Evolutionary conservation across 1,140 invertebrate species (phyloP), one percentile per base, ranked within the genome.

Genomic region (Argopecten irradians): DNA sequence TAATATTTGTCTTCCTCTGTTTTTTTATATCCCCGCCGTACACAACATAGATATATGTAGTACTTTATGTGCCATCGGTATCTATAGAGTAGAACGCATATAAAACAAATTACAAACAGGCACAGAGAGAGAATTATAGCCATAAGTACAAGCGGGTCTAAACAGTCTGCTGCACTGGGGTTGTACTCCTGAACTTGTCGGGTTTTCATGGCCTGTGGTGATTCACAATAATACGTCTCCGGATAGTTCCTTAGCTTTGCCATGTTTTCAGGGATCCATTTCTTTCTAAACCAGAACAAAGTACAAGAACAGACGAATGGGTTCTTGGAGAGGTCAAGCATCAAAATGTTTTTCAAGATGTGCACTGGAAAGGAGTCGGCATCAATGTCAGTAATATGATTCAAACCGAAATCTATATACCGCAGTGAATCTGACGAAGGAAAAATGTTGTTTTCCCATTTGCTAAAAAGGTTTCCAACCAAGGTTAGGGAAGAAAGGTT

Each of bases 51-150:
- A 43, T 88, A 88, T 11, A 88, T 32, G 41, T 82, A 86, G 35
- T 88, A 86, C 0, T 82, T 71, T 11, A 88, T 86, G 32, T 90
- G 89, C 87, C 89, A 90, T 14, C 89, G 55, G 0, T 22, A 35
- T 83, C 34, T 86, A 16, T 86, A 88, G 3, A 88, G 2, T 32
- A 88, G 9, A 41, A 35, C 55, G 3, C 87, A 36, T 13, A 88
- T 19, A 11, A 82, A 19, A 16, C 43, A 28, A 0, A 34, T 39
- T 14, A 83, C 35, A 19, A 88, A 35, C 28, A 34, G 41, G 28
- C 43, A n/a, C 14, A 88, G 9, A 8, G 41, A 85, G 9, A 85
- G 32, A 16, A 36, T n/a, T 3, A 87, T 32, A 2, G 34, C 71
- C 41, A 89, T 85, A 19, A 55, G 32, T 82, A 88, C 13, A 83